Conservation (phyloP, 1,140 invertebrate species). For the Dreissena rostriformis region DNA sequence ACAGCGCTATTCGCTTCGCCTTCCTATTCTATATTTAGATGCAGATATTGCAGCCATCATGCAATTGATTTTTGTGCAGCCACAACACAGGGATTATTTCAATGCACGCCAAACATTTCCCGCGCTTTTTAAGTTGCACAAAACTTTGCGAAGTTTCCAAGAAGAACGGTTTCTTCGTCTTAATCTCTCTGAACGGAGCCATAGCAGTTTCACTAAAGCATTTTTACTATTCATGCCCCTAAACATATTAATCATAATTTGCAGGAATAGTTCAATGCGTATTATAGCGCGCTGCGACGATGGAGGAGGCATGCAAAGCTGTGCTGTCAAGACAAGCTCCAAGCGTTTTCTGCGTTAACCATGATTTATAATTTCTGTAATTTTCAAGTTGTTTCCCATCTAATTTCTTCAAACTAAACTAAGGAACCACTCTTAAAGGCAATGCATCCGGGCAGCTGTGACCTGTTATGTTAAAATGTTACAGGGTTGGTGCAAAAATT, state of each 20-base stretch:
- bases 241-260: no score
- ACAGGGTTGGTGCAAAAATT: conserved; percentile 40
- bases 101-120: conserved; percentile 47
- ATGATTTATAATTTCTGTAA: conserved; percentile 59
- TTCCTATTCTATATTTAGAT: conserved; percentile 55
- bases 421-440: conserved; percentile 23
- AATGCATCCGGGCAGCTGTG: conserved; percentile 40
- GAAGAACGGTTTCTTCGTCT: neutral
- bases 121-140: conserved; percentile 49
- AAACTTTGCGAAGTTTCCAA: conserved; percentile 48
- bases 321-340: neutral
- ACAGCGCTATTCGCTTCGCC: no score
- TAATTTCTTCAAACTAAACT: conserved; percentile 51
- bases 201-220: no score
- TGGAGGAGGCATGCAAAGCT: neutral
- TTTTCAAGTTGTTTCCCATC: conserved; percentile 59
- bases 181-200: no score
- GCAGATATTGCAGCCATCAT: conserved; percentile 43
- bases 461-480: conserved; percentile 58
- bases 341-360: conserved; percentile 31
- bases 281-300: no score
- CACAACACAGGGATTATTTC: conserved; percentile 52
- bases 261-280: no score
- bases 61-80: conserved; percentile 50
- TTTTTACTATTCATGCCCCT: no score